phyloP scores from a whole-genome alignment of 2,113 vertebrate genomes.

The Perca fluviatilis region DNA sequence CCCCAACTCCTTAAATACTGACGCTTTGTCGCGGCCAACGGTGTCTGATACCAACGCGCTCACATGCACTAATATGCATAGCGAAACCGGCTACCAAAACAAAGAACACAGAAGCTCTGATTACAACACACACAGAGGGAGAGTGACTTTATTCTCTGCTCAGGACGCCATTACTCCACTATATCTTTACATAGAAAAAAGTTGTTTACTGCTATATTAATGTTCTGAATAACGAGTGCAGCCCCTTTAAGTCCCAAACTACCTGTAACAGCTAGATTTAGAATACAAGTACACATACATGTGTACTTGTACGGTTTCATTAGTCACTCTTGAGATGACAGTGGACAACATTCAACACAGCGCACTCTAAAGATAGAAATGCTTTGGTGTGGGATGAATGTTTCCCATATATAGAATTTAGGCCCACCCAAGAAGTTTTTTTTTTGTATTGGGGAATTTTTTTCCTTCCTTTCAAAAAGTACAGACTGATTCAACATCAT shows the following conservation, averaged over 20 bases:
- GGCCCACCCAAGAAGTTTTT: neutral
- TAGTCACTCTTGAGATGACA: constrained; percentile 15
- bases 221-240: neutral
- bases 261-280: neutral
- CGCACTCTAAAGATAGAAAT: neutral
- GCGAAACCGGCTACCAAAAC: neutral
- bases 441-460: neutral
- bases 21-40: too few species aligned
- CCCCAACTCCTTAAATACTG: too few species aligned
- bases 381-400: neutral
- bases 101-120: neutral
- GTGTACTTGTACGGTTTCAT: constrained; percentile 8
- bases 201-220: neutral
- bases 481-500: neutral
- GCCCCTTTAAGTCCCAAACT: neutral
- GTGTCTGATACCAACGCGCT: neutral
- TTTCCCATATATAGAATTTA: neutral
- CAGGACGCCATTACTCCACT: neutral
- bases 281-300: neutral
- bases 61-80: neutral
- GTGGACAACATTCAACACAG: neutral
- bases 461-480: neutral
- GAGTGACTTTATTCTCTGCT: neutral
- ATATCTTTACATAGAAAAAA: neutral
- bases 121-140: neutral